These are phyloP conservation scores for Zele albiditarsus DNA, from an alignment of 2,888 invertebrate genomes.

Conservation along the genomic window DNA sequence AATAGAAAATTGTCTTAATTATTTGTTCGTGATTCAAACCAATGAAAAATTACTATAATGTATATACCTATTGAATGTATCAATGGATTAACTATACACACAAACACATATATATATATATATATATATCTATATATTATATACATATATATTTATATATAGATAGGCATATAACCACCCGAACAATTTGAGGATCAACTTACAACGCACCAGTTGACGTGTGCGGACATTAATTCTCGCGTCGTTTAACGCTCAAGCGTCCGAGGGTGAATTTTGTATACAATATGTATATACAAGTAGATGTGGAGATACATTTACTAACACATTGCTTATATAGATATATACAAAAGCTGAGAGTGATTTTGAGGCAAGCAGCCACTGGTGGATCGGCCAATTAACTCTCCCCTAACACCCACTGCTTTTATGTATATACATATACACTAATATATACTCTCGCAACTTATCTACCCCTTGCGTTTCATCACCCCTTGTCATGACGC, in stretches of 20 bases:
- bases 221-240: conserved; percentile 22
- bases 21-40: not conserved
- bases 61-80: not conserved
- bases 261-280: conserved; percentile 17
- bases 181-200: conserved; percentile 17
- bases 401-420: conserved; percentile 29
- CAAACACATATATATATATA: not conserved
- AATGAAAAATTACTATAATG: not conserved
- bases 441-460: conserved; percentile 20
- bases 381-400: conserved; percentile 55
- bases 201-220: conserved; percentile 12
- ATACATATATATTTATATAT: not conserved
- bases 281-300: conserved; percentile 23
- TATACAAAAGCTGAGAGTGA: conserved; percentile 6
- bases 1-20: not conserved
- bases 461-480: conserved; percentile 26
- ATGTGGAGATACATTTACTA: conserved; percentile 17
- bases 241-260: conserved; percentile 24
- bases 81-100: not conserved
- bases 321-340: not conserved
- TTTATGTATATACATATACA: not conserved
- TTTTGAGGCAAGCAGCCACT: conserved; percentile 27
- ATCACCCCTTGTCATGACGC: conserved; percentile 19
- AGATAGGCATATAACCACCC: not conserved
- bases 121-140: not conserved